A percentile compares a stretch with the other conserved stretches of the same genome.
Evolutionary conservation across 2,113 vertebrate species (phyloP).

Genomic region (Mystacornis crossleyi): DNA sequence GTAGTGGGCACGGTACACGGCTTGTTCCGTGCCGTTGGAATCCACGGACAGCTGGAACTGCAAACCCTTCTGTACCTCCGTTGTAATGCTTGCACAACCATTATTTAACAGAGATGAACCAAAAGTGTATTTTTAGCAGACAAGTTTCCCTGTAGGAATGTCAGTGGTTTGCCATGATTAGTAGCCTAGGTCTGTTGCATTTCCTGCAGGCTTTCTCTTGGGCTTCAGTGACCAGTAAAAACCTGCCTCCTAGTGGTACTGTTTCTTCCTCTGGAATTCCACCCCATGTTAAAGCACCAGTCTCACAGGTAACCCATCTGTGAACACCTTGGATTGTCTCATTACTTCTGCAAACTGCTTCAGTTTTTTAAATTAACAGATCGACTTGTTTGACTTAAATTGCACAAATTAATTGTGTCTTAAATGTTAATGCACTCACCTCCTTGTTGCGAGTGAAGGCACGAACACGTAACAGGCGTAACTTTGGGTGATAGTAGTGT

Average conservation of each 20-base stretch:
- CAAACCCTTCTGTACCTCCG: constrained; percentile 34
- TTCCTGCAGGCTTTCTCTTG: constrained; percentile 95
- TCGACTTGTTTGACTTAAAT: constrained; percentile 67
- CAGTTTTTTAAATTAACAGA: constrained; percentile 69
- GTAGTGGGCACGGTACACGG: background rate
- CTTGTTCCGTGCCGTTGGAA: background rate
- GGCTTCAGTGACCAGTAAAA: constrained; percentile 99
- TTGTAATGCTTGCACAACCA: constrained; percentile 52
- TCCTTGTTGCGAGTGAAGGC: constrained; percentile 53
- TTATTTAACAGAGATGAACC: constrained; percentile 45
- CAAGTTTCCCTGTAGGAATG: constrained; percentile 75
- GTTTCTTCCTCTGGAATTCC: constrained; percentile 93
- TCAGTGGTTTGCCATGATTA: constrained; percentile 80
- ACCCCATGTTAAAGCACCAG: constrained; percentile 95
- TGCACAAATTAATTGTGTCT: constrained; percentile 60
- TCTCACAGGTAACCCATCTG: constrained; percentile 92
- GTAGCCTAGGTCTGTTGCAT: constrained; percentile 84
- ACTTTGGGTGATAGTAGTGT: constrained; percentile 50
- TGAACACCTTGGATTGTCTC: constrained; percentile 82
- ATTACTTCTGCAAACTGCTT: constrained; percentile 80
- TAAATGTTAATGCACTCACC: constrained; percentile 67
- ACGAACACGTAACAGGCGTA: background rate
- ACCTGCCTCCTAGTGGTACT: constrained; percentile 95
- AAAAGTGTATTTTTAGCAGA: constrained; percentile 66
- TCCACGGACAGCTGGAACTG: background rate